Evolutionary conservation across 2,113 vertebrate genomes (phyloP).

Genomic region (Climacteris rufus): DNA sequence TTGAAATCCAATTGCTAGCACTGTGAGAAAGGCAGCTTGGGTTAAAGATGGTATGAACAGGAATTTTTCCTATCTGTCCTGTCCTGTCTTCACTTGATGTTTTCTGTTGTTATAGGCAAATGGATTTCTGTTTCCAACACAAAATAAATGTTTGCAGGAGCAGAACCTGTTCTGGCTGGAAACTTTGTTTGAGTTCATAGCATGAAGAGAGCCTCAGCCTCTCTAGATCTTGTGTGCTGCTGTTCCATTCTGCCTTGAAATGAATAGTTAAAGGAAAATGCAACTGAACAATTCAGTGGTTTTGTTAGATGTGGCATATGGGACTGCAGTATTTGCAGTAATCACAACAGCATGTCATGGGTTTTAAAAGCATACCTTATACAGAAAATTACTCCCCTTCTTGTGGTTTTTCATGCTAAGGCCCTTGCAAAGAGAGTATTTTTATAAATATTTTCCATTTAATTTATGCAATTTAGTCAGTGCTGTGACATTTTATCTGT

Average conservation of each 20-base stretch:
- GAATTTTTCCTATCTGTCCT: background rate
- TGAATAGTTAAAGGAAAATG: background rate
- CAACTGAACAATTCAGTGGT: background rate
- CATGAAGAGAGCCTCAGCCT: background rate
- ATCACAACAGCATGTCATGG: background rate
- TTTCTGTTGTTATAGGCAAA: background rate
- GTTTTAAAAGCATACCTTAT: background rate
- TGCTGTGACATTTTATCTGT: background rate
- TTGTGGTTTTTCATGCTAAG: background rate
- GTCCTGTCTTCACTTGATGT: background rate
- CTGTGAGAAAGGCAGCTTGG: background rate
- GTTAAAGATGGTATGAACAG: background rate
- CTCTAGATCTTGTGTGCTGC: background rate
- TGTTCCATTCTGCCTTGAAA: background rate
- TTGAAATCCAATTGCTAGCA: background rate
- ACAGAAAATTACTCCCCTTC: background rate
- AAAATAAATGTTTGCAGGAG: background rate
- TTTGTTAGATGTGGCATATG: background rate
- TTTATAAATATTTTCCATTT: background rate
- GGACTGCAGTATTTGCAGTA: background rate
- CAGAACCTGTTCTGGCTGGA: background rate
- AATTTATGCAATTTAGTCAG: background rate
- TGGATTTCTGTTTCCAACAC: background rate
- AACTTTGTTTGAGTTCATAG: background rate
- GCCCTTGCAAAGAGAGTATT: background rate